A percentile compares a stretch with the other conserved stretches of the same genome.
Conservation (phyloP, 2,113 vertebrate species). For the Gambusia holbrooki region DNA sequence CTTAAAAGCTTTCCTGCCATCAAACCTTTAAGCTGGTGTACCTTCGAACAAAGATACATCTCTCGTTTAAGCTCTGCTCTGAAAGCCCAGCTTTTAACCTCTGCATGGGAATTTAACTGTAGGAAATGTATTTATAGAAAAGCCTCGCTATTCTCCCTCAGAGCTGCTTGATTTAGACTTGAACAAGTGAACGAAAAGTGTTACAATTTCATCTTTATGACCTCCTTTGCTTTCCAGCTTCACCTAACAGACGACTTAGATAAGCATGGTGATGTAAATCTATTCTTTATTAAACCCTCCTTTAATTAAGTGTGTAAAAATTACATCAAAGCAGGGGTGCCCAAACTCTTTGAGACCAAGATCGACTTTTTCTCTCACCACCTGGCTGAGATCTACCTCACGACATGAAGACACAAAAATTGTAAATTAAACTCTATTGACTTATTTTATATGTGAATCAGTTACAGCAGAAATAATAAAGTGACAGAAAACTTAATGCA, state of each 20-base stretch:
- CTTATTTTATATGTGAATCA: too few species aligned
- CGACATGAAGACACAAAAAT: too few species aligned
- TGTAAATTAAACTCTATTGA: too few species aligned
- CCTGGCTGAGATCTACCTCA: too few species aligned
- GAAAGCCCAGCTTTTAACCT: slow-evolving; percentile 38
- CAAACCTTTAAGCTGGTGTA: slow-evolving; percentile 58
- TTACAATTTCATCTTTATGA: background rate
- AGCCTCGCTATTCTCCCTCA: slow-evolving; percentile 13
- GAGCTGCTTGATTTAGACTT: slow-evolving; percentile 12
- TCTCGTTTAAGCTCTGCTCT: slow-evolving; percentile 34
- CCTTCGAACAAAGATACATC: slow-evolving; percentile 61
- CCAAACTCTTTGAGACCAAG: too few species aligned
- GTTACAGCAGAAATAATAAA: too few species aligned
- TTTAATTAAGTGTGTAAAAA: slow-evolving; percentile 15
- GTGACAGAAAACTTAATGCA: too few species aligned
- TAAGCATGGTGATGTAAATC: background rate
- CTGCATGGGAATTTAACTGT: slow-evolving; percentile 46
- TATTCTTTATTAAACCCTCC: slow-evolving; percentile 14
- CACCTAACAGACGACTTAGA: background rate
- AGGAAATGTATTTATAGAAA: slow-evolving; percentile 70
- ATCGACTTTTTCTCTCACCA: too few species aligned
- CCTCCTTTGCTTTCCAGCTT: background rate
- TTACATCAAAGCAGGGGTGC: slow-evolving; percentile 36
- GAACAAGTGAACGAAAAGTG: slow-evolving; percentile 9
- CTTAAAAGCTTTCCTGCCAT: slow-evolving; percentile 35